phyloP scores from a whole-genome alignment of 2,113 vertebrate genomes.

The Sminthopsis crassicaudata region DNA sequence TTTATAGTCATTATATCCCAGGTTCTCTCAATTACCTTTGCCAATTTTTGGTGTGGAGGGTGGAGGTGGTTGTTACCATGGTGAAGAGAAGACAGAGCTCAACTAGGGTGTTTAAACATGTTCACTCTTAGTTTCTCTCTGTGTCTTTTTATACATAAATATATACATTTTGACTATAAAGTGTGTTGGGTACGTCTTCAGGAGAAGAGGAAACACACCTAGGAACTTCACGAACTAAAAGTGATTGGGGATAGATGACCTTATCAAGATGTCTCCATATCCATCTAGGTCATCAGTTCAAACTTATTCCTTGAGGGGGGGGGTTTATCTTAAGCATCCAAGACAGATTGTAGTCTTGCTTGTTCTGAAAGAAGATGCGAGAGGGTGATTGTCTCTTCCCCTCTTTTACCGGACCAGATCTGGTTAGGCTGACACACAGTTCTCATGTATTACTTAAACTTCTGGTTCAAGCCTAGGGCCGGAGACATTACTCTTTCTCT shows the following conservation, averaged over 20 bases:
- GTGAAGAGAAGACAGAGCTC: background rate
- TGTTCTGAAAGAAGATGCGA: background rate
- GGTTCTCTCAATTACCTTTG: slow-evolving; percentile 16
- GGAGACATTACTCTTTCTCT: background rate
- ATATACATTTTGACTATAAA: background rate
- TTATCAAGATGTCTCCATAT: background rate
- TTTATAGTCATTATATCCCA: background rate
- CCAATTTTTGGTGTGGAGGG: background rate
- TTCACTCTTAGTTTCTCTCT: background rate
- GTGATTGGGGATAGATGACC: background rate
- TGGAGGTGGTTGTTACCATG: background rate
- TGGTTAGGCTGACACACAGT: slow-evolving; percentile 2
- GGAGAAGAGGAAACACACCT: background rate
- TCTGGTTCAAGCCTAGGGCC: background rate
- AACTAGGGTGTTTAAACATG: background rate
- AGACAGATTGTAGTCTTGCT: background rate
- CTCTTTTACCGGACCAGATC: background rate
- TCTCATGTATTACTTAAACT: background rate
- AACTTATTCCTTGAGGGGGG: slow-evolving; percentile 1
- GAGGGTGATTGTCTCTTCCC: background rate
- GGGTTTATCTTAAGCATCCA: background rate
- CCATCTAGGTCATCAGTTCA: background rate
- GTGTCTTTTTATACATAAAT: background rate
- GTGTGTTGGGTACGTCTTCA: background rate
- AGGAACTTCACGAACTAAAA: background rate